Evolutionary conservation across 1,140 invertebrate species (phyloP), one percentile per base, ranked within the genome.

Genomic region (Drosophila pseudoobscura): DNA sequence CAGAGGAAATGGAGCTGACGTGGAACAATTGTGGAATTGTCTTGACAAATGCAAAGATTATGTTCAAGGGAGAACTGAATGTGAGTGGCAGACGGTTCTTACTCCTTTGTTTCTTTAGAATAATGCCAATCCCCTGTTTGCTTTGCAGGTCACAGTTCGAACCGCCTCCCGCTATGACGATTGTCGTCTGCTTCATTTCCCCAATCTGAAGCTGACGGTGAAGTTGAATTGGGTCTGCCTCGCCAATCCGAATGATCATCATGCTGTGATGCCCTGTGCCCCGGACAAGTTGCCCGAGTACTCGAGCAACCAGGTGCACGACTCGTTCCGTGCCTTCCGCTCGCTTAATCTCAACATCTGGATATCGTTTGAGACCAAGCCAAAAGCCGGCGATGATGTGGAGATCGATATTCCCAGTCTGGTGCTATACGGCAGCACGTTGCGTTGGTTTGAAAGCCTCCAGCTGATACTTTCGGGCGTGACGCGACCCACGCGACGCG

Each of bases 111-210:
- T 20, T 0, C 11, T 0, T 8, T 5, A 17, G 29, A 31, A 3
- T n/a, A 0, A 0, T 22, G 3, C 6, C 13, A 39, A 8, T 94
- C 96, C 4, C 24, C 24, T 26, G 3, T 5, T 6, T 26, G 24
- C 24, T 26, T 17, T 43, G 0, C 13, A 85, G 82, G 78, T 85
- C 50, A 98, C 96, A 82, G 97, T 99, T 2, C 93, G 98, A 62
- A 99, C 99, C 1, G 98, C 98, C 0, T 99, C 98, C 50, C 99
- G 99, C 92, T 99, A 99, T 92, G 98, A 99, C 92, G 98, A 99
- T 92, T 98, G 97, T 89, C 94, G 96, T 55, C 93, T 99, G 46
- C 91, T 99, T 4, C 97, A 99, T 88, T 93, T 99, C 57, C 98
- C 98, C 0, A 96, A 96, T 87, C 93, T 99, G 5, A 96, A 96